Conservation (phyloP, 2,888 invertebrate species). For the Polymixis flavicincta region DNA sequence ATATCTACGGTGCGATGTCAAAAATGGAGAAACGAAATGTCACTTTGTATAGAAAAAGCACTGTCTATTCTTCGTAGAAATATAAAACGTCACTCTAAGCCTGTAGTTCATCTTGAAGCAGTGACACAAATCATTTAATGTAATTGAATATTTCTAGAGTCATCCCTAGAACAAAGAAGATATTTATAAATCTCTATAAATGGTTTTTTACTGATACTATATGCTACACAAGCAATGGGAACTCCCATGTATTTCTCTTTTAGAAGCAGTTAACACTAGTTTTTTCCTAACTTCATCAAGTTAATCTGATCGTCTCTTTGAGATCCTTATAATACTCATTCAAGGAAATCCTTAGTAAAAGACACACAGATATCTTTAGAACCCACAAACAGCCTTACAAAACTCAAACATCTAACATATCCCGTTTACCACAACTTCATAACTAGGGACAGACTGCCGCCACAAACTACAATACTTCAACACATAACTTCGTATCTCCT, state of each 20-base stretch:
- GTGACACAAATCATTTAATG: background rate
- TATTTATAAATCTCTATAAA: background rate
- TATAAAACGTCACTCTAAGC: no score
- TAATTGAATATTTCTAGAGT: background rate
- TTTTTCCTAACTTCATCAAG: background rate
- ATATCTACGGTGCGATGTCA: no score
- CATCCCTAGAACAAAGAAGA: background rate
- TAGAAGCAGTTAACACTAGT: background rate
- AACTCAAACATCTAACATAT: background rate
- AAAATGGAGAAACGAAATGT: no score
- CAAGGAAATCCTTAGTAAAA: background rate
- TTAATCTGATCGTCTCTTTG: background rate
- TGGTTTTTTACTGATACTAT: background rate
- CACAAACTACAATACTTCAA: constrained; percentile 33
- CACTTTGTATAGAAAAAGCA: no score
- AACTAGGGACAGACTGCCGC: background rate
- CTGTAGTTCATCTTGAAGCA: background rate
- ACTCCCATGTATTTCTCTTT: background rate
- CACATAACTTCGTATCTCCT: constrained; percentile 49
- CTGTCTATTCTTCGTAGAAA: no score
- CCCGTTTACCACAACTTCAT: background rate
- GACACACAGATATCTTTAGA: background rate
- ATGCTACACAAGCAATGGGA: background rate
- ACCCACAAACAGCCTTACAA: background rate
- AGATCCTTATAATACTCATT: background rate